Evolutionary conservation across 2,797 vertebrate genomes (phyloP).

Genomic region (Poliocrania exsul): DNA sequence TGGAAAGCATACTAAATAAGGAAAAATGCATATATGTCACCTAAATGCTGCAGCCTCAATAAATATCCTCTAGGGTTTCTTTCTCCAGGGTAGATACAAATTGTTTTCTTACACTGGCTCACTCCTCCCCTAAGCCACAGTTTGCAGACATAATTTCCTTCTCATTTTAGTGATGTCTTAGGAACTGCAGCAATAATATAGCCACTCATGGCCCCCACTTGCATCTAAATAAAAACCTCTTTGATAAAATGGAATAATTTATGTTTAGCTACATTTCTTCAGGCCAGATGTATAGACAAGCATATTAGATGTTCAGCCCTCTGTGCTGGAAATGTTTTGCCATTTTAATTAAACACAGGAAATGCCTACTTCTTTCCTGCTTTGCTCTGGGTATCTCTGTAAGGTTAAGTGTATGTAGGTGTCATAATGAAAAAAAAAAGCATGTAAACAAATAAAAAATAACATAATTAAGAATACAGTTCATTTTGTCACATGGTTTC

Average conservation of each 20-base stretch:
- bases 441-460: not conserved
- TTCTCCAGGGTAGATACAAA: conserved; percentile 31
- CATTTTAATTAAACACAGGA: not conserved
- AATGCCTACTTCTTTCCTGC: not conserved
- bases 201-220: not conserved
- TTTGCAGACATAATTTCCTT: conserved; percentile 45
- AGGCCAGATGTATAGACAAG: not conserved
- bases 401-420: not conserved
- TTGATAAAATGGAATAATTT: conserved; percentile 31
- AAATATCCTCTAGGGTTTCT: conserved; percentile 32
- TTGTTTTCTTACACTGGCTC: conserved; percentile 55
- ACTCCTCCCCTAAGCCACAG: not conserved
- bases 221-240: conserved; percentile 13
- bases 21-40: not conserved
- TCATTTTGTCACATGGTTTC: not conserved
- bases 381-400: not conserved
- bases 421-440: fast-evolving
- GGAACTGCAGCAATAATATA: conserved; percentile 9
- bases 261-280: conserved; percentile 19
- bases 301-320: not conserved
- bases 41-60: conserved; percentile 32
- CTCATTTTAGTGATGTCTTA: not conserved
- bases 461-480: not conserved
- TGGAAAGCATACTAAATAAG: conserved; percentile 27
- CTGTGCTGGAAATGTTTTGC: not conserved